Evolutionary conservation across 2,888 invertebrate species (phyloP).

Genomic region (Lathronympha strigana): DNA sequence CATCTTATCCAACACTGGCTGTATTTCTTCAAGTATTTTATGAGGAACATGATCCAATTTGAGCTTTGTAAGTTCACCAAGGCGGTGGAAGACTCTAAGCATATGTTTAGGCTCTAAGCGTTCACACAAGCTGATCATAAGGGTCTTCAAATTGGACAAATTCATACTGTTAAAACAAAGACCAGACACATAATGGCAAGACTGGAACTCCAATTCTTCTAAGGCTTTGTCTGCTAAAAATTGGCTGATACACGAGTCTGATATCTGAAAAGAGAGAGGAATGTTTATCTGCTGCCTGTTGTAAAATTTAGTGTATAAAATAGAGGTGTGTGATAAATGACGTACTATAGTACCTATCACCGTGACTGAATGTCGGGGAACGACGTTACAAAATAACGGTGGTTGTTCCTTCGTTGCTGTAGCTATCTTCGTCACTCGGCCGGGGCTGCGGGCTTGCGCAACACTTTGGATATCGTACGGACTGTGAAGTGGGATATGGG

Average conservation of each 20-base stretch:
- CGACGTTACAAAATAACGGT: no score
- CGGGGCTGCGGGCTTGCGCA: no score
- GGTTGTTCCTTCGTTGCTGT: no score
- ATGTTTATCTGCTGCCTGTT: no score
- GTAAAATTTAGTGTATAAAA: no score
- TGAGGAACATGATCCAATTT: background rate
- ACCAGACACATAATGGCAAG: slow-evolving; percentile 3
- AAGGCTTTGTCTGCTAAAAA: slow-evolving; percentile 1
- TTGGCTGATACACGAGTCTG: slow-evolving; percentile 1
- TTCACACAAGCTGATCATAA: background rate
- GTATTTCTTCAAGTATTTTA: background rate
- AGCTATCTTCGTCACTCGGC: no score
- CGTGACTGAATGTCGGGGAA: no score
- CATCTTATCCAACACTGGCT: background rate
- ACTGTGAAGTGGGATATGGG: no score
- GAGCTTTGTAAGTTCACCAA: background rate
- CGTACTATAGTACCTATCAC: no score
- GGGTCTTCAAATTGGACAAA: background rate
- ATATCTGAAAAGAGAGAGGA: background rate
- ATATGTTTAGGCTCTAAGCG: background rate
- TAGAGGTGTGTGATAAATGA: no score
- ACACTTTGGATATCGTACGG: no score
- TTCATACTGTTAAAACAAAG: background rate
- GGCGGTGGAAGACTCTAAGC: background rate
- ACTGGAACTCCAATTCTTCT: background rate